Evolutionary conservation across 2,888 invertebrate species (phyloP).

Genomic region (Thyatira batis): DNA sequence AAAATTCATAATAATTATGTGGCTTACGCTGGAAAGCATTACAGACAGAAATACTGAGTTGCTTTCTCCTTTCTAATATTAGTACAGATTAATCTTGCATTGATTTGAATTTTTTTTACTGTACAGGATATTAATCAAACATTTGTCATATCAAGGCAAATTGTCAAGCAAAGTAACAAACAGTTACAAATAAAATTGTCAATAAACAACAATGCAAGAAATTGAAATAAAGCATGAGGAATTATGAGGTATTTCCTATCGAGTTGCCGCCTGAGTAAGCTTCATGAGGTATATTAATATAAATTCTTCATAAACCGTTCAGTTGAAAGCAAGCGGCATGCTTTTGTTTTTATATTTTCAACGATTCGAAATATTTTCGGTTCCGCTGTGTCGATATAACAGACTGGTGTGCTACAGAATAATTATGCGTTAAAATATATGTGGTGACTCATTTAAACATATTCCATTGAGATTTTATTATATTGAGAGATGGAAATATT

Average conservation of each 20-base stretch:
- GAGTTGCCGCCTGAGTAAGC: not conserved
- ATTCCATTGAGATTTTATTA: slow-evolving; percentile 1
- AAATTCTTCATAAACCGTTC: not conserved
- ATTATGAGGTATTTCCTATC: not conserved
- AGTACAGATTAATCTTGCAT: too few relatives aligned
- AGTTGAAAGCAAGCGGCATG: not conserved
- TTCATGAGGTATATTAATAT: not conserved
- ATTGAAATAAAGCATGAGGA: too few relatives aligned
- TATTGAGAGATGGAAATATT: not conserved
- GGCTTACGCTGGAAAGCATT: too few relatives aligned
- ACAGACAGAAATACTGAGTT: too few relatives aligned
- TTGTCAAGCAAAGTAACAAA: too few relatives aligned
- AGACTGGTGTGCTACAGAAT: not conserved
- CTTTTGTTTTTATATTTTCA: not conserved
- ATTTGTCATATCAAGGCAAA: too few relatives aligned
- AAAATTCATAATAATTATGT: too few relatives aligned
- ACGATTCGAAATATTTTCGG: not conserved
- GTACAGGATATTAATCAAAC: too few relatives aligned
- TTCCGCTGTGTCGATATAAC: not conserved
- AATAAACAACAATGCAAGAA: not conserved
- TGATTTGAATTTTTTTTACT: too few relatives aligned
- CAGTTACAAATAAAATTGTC: too few relatives aligned
- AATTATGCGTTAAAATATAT: not conserved
- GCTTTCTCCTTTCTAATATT: too few relatives aligned
- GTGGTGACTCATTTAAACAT: not conserved